Percentiles rank a stretch among this genome's conserved stretches.
Evolutionary conservation across 2,113 vertebrate species (phyloP).

Genomic region (Laticauda laticaudata): DNA sequence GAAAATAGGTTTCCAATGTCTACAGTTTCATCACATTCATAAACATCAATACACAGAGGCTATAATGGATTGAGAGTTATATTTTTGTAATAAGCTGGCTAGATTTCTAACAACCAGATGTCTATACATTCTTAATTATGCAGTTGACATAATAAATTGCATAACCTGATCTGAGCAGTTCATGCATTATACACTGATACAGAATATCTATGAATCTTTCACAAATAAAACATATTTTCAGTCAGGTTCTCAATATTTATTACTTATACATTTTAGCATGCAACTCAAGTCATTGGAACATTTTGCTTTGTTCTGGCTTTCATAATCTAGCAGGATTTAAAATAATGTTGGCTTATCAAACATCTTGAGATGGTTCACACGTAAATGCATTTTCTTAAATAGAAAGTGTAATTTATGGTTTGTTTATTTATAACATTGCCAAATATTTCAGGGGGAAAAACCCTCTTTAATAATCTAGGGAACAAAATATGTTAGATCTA

Average conservation of each 20-base stretch:
- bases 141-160: constrained; percentile 10
- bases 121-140: constrained; percentile 37
- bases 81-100: constrained; percentile 21
- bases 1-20: neutral
- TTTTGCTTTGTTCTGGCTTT: neutral
- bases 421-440: constrained; percentile 7
- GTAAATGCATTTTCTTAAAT: constrained; percentile 17
- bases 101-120: constrained; percentile 4
- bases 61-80: constrained; percentile 18
- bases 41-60: neutral
- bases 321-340: constrained; percentile 7
- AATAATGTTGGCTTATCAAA: neutral
- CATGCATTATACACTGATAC: neutral
- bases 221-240: neutral
- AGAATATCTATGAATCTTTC: neutral
- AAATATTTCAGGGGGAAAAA: neutral
- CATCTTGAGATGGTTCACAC: neutral
- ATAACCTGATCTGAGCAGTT: neutral
- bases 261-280: constrained; percentile 22
- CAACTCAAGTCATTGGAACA: constrained; percentile 11
- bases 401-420: neutral
- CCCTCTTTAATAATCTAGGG: constrained; percentile 11
- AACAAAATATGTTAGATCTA: neutral
- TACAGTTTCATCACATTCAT: constrained; percentile 41
- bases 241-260: constrained; percentile 19